phyloP scores from a whole-genome alignment of 2,797 vertebrate species.

The Podarcis siculus region DNA sequence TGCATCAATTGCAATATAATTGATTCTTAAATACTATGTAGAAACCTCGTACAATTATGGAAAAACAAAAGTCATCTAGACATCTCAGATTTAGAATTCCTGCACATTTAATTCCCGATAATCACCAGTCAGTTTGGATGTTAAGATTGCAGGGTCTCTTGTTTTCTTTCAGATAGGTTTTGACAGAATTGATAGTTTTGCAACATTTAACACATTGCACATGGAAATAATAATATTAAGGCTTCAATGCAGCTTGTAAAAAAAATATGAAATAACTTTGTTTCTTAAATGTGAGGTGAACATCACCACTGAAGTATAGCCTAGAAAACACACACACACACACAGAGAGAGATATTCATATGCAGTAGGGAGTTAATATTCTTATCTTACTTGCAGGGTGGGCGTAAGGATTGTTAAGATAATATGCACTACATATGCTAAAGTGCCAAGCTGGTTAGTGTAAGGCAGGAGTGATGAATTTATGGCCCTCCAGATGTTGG shows the following conservation, averaged over 20 bases:
- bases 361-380: not conserved
- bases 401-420: not conserved
- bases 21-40: conserved; percentile 88
- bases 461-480: too few species aligned
- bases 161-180: conserved; percentile 83
- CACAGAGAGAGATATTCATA: not conserved
- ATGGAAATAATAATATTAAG: conserved; percentile 84
- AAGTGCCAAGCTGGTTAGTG: not conserved
- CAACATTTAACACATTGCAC: conserved; percentile 83
- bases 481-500: too few species aligned
- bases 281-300: conserved; percentile 77
- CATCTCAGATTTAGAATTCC: conserved; percentile 85
- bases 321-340: not conserved
- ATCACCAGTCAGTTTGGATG: conserved; percentile 84
- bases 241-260: conserved; percentile 72
- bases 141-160: conserved; percentile 85
- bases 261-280: conserved; percentile 73
- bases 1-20: conserved; percentile 91
- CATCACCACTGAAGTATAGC: conserved; percentile 65
- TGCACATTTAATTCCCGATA: conserved; percentile 84
- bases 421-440: not conserved
- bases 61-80: conserved; percentile 88
- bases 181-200: conserved; percentile 87
- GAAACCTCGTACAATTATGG: conserved; percentile 85
- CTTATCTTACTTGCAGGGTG: not conserved